Conservation (phyloP, 2,113 vertebrate genomes). For the Ramphastos sulfuratus region DNA sequence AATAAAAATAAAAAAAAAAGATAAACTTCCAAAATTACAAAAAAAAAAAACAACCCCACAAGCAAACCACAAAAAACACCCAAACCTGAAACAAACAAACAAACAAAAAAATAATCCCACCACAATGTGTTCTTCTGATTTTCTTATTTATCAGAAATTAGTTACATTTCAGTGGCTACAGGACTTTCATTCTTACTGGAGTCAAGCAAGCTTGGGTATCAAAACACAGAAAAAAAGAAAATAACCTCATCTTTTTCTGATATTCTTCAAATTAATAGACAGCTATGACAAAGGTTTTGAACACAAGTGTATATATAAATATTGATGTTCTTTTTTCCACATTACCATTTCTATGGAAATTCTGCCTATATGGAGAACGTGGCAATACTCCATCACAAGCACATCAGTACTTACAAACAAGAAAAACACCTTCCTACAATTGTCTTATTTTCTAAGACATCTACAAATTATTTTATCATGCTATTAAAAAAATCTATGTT, state of each 20-base stretch:
- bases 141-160: neutral
- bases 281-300: neutral
- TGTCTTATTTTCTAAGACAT: neutral
- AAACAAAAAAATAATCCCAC: no score
- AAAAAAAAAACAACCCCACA: fast-evolving
- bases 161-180: neutral
- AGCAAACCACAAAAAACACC: no score
- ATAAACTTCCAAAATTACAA: neutral
- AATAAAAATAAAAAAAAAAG: no score
- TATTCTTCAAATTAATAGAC: neutral
- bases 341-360: neutral
- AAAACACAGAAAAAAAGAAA: neutral
- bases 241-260: neutral
- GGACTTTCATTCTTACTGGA: neutral
- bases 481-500: neutral
- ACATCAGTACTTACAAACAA: neutral
- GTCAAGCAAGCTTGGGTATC: neutral
- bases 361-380: neutral
- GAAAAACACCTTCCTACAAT: neutral
- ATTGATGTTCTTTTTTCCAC: neutral
- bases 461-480: neutral
- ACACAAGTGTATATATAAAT: neutral
- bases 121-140: neutral
- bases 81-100: neutral
- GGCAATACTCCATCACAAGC: neutral